Evolutionary conservation across 2,888 invertebrate genomes (phyloP).

Genomic region (Epinotia bilunana): DNA sequence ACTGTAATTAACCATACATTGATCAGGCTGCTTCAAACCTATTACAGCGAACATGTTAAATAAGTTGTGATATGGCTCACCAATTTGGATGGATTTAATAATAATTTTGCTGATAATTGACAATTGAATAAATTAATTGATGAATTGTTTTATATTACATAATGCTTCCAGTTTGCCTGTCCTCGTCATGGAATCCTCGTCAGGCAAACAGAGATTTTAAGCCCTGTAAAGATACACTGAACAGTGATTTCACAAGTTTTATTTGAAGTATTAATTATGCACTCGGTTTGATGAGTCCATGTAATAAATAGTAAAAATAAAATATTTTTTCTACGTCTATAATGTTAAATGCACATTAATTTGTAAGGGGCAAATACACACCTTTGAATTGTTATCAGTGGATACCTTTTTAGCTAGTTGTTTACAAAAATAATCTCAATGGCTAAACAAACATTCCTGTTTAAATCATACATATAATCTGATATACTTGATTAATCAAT

Average conservation of each 20-base stretch:
- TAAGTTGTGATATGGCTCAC: conserved; percentile 69
- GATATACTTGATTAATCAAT: conserved; percentile 9
- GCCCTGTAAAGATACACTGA: conserved; percentile 28
- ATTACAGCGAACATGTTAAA: conserved; percentile 28
- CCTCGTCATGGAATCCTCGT: background rate
- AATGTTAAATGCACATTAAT: conserved; percentile 16
- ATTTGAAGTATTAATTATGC: conserved; percentile 3
- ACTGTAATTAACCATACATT: too few species aligned
- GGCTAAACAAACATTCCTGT: background rate
- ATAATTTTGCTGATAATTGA: conserved; percentile 51
- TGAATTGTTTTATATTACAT: conserved; percentile 63
- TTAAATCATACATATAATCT: conserved; percentile 7
- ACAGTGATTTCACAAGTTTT: background rate
- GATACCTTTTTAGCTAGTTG: background rate
- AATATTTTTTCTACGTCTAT: background rate
- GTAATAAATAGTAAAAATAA: conserved; percentile 5
- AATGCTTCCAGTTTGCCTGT: conserved; percentile 52
- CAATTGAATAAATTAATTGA: conserved; percentile 48
- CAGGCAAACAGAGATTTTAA: background rate
- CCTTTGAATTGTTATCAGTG: background rate
- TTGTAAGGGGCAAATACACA: conserved; percentile 1
- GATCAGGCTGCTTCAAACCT: too few species aligned
- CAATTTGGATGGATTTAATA: conserved; percentile 61
- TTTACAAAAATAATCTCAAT: conserved; percentile 17
- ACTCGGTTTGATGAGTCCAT: background rate